Percentiles rank a stretch among this genome's conserved stretches.
Evolutionary conservation across 2,888 invertebrate species (phyloP).

Genomic region (Sarcophaga subvicina): DNA sequence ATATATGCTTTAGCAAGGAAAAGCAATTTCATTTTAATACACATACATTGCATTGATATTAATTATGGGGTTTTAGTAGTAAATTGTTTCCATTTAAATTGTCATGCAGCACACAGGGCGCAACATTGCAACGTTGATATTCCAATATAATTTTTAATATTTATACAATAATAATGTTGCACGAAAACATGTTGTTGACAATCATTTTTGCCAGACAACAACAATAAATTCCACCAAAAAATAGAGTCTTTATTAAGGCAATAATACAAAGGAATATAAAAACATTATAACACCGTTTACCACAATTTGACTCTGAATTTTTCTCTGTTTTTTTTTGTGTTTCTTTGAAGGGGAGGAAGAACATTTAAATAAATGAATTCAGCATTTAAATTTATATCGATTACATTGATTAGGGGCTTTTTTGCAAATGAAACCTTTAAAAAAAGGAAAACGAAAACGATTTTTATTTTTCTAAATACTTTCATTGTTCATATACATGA

Average conservation of each 20-base stretch:
- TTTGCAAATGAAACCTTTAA: constrained; percentile 15
- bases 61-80: constrained; percentile 46
- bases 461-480: constrained; percentile 6
- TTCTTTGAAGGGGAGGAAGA: neutral
- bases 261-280: constrained; percentile 23
- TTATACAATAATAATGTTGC: neutral
- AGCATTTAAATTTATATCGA: constrained; percentile 60
- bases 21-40: constrained; percentile 4
- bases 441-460: constrained; percentile 6
- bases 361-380: constrained; percentile 19
- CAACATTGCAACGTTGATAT: neutral
- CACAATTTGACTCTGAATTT: neutral
- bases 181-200: constrained; percentile 61
- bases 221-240: constrained; percentile 34
- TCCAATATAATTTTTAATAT: neutral
- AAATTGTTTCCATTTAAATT: constrained; percentile 44
- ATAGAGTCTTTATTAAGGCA: neutral
- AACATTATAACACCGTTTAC: neutral
- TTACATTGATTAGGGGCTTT: constrained; percentile 65
- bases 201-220: constrained; percentile 14
- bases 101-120: constrained; percentile 11
- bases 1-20: constrained; percentile 28
- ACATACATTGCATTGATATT: neutral
- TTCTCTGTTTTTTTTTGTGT: neutral
- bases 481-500: neutral